These are phyloP conservation scores for Acheta domesticus DNA, from an alignment of 2,888 invertebrate species.

Conservation along the genomic window DNA sequence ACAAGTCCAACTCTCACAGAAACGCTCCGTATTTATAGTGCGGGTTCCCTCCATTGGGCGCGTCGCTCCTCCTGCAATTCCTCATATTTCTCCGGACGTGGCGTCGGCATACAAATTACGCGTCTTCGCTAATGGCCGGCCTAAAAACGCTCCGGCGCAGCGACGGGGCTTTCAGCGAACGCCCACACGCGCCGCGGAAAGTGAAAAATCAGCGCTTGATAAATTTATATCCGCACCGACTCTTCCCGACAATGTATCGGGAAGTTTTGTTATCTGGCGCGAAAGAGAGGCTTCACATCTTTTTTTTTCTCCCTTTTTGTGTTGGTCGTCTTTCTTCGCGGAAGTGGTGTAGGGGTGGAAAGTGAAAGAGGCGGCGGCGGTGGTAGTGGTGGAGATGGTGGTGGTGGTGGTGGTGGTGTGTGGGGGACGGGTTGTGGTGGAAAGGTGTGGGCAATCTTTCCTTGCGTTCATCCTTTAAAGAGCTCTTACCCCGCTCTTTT, in stretches of 20 bases:
- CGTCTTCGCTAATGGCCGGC: neutral
- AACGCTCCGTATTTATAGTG: neutral
- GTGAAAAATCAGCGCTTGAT: constrained; percentile 9
- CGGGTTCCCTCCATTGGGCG: neutral
- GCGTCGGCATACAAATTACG: constrained; percentile 6
- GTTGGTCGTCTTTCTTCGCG: no score
- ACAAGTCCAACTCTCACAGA: neutral
- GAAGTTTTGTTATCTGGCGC: neutral
- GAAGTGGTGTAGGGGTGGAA: no score
- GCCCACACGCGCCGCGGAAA: neutral
- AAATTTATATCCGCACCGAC: neutral
- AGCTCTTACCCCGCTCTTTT: neutral
- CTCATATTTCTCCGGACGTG: neutral
- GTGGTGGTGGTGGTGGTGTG: no score
- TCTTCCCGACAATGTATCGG: constrained; percentile 3
- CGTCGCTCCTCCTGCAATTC: neutral
- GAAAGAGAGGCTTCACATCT: neutral
- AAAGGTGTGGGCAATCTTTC: neutral
- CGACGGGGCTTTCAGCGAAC: neutral
- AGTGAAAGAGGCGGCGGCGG: no score
- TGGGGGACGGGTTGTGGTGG: no score
- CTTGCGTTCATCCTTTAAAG: neutral
- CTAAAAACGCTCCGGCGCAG: neutral
- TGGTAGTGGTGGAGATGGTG: no score
- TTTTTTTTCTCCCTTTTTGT: neutral